Percentiles rank a stretch among this genome's conserved stretches.
Evolutionary conservation across 2,888 invertebrate genomes (phyloP).

Genomic region (Ichneumoninae sp.): DNA sequence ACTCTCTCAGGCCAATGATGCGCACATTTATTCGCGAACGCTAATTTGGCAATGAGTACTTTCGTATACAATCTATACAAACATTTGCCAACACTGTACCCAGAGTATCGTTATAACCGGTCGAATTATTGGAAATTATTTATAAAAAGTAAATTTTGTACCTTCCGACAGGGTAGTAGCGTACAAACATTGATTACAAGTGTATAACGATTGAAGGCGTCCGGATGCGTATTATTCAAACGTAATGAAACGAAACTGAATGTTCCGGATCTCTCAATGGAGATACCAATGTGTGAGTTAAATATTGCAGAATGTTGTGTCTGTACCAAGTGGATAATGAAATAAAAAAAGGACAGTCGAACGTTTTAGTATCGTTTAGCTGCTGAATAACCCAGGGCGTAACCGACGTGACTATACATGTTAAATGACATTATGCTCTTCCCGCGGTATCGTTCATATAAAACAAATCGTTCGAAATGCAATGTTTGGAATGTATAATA

Average conservation of each 20-base stretch:
- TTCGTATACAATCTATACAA: slow-evolving; percentile 3
- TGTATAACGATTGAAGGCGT: not conserved
- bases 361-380: not conserved
- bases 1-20: slow-evolving; percentile 10
- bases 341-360: not conserved
- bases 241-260: not conserved
- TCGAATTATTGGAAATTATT: slow-evolving; percentile 2
- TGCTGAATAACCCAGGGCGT: not conserved
- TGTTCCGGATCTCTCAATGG: not conserved
- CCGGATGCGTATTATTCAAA: slow-evolving; percentile 8
- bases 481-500: not conserved
- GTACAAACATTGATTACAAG: slow-evolving; percentile 13
- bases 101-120: slow-evolving; percentile 1
- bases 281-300: not conserved
- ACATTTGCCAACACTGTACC: not conserved
- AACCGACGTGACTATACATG: not conserved
- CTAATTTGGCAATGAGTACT: slow-evolving; percentile 27
- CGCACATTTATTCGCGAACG: slow-evolving; percentile 35
- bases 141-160: not conserved
- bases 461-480: not conserved
- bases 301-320: not conserved
- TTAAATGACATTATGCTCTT: not conserved
- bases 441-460: not conserved
- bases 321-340: not conserved
- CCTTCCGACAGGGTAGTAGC: not conserved